phyloP scores from a whole-genome alignment of 2,888 invertebrate species.

The Linnaemya vulpina region DNA sequence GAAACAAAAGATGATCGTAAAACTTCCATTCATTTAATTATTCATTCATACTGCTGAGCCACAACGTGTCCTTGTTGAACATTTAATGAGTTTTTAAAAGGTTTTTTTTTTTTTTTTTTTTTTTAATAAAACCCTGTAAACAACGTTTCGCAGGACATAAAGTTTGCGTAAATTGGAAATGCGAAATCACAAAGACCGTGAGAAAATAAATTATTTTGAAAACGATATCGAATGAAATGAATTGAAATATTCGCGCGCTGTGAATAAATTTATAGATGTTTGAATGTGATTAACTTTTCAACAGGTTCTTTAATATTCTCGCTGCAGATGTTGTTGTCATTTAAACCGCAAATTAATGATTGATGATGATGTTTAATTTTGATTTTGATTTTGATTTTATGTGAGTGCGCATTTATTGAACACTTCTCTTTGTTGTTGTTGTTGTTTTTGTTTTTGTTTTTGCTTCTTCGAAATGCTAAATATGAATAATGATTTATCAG shows the following conservation, averaged over 20 bases:
- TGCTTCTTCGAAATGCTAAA: conserved; percentile 23
- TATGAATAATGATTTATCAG: conserved; percentile 26
- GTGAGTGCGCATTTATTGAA: background rate
- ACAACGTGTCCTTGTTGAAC: conserved; percentile 46
- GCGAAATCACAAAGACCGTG: conserved; percentile 53
- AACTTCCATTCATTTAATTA: conserved; percentile 46
- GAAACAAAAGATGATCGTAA: conserved; percentile 12
- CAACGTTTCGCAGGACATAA: conserved; percentile 48
- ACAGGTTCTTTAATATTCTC: conserved; percentile 60
- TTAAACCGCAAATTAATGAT: conserved; percentile 57
- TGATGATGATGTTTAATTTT: conserved; percentile 60
- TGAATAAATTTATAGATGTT: conserved; percentile 66
- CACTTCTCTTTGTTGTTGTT: conserved; percentile 6
- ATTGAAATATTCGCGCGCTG: conserved; percentile 45
- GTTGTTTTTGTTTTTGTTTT: conserved; percentile 12
- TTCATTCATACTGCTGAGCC: conserved; percentile 30
- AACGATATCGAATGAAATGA: conserved; percentile 35
- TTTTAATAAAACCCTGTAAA: background rate
- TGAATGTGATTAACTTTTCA: conserved; percentile 67
- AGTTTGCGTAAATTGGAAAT: conserved; percentile 15
- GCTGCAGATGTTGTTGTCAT: conserved; percentile 39
- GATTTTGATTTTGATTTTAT: conserved; percentile 48
- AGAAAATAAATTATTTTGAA: conserved; percentile 62
- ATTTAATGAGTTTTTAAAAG: conserved; percentile 67
- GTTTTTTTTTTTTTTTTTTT: conserved; percentile 19